phyloP scores from a whole-genome alignment of 1,140 invertebrate species.

The Drosophila carrolli region DNA sequence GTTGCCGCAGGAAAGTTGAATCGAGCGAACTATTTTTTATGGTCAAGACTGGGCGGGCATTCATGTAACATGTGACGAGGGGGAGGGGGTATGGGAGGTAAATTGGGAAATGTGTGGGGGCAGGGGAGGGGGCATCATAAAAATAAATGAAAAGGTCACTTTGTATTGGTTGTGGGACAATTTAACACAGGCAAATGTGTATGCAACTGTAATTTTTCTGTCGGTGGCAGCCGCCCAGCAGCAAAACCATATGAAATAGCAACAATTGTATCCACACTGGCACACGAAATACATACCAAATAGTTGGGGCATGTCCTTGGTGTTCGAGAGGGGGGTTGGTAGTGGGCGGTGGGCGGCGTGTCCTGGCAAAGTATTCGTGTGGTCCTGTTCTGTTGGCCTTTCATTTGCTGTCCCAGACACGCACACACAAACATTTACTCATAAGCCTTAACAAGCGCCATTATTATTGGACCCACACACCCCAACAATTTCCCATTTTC shows the following conservation, averaged over 20 bases:
- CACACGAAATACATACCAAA: slow-evolving; percentile 60
- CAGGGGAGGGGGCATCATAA: slow-evolving; percentile 53
- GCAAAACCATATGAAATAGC: slow-evolving; percentile 42
- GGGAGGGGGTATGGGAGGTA: neutral
- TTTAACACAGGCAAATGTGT: slow-evolving; percentile 80
- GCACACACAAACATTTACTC: slow-evolving; percentile 28
- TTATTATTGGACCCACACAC: slow-evolving; percentile 48
- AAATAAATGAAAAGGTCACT: slow-evolving; percentile 82
- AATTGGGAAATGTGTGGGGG: slow-evolving; percentile 3
- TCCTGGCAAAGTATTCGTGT: slow-evolving; percentile 61
- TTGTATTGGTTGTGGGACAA: slow-evolving; percentile 81
- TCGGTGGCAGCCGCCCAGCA: slow-evolving; percentile 33
- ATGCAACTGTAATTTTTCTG: slow-evolving; percentile 80
- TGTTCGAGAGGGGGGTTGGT: neutral
- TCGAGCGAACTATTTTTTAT: slow-evolving; percentile 63
- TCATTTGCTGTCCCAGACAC: slow-evolving; percentile 55
- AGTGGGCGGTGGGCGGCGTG: slow-evolving; percentile 25
- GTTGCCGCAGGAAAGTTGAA: slow-evolving; percentile 53
- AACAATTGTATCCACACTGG: slow-evolving; percentile 51
- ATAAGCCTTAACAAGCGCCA: slow-evolving; percentile 61
- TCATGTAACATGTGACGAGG: slow-evolving; percentile 23
- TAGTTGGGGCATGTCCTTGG: slow-evolving; percentile 65
- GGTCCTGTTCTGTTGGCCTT: slow-evolving; percentile 65
- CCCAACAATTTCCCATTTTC: slow-evolving; percentile 24
- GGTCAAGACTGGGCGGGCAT: slow-evolving; percentile 27